These are phyloP conservation scores for Ahaetulla prasina DNA, from an alignment of 2,113 vertebrate species.

Conservation along the genomic window DNA sequence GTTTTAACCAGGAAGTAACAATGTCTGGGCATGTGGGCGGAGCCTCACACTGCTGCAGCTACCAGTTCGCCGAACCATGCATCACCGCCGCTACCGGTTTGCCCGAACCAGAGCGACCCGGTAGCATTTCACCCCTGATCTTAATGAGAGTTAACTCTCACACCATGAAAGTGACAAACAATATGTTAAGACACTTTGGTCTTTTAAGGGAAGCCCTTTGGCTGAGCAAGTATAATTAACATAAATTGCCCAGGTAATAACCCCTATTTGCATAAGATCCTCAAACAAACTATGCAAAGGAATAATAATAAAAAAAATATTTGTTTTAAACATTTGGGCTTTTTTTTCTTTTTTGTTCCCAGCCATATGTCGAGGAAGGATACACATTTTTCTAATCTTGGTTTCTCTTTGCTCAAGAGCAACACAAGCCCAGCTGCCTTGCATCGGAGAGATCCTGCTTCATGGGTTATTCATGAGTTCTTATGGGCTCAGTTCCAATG, in stretches of 20 bases:
- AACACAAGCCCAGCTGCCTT: not conserved
- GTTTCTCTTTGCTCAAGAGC: conserved; percentile 6
- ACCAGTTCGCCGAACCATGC: too few species aligned
- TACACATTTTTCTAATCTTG: conserved; percentile 20
- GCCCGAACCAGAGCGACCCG: too few species aligned
- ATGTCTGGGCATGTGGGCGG: too few species aligned
- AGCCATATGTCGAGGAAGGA: conserved; percentile 21
- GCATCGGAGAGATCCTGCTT: not conserved
- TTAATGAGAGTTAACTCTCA: not conserved
- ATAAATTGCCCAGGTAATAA: not conserved
- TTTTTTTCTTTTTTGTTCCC: too few species aligned
- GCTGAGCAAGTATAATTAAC: not conserved
- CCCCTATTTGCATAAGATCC: not conserved
- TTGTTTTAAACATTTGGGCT: not conserved
- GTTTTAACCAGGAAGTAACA: too few species aligned
- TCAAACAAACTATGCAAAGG: not conserved
- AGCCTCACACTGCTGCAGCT: too few species aligned
- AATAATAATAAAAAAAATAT: not conserved
- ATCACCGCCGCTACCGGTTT: too few species aligned
- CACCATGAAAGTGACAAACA: not conserved
- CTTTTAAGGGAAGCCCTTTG: not conserved
- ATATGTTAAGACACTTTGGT: not conserved
- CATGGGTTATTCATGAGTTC: conserved; percentile 9
- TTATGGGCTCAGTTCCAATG: conserved; percentile 38
- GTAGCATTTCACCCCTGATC: too few species aligned